Evolutionary conservation across 2,113 vertebrate genomes (phyloP).

Genomic region (Mionectes macconnelli): DNA sequence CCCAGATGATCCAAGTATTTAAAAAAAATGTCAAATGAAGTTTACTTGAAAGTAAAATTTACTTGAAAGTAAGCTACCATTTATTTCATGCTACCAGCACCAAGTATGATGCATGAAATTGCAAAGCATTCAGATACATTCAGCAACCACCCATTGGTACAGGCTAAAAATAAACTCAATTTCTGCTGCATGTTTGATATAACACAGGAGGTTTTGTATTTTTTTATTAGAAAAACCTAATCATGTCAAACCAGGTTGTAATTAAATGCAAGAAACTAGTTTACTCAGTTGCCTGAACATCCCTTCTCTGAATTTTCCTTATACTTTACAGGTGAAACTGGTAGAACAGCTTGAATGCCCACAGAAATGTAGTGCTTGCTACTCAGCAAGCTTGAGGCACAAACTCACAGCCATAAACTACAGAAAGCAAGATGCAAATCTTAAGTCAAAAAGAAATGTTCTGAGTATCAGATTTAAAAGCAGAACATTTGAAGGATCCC

Average conservation of each 20-base stretch:
- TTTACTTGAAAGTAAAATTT: not conserved
- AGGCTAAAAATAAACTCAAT: not conserved
- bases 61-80: not conserved
- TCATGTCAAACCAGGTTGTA: not conserved
- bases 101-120: not conserved
- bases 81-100: not conserved
- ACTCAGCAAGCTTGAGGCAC: not conserved
- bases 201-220: not conserved
- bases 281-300: not conserved
- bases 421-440: not conserved
- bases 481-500: not conserved
- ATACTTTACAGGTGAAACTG: conserved; percentile 20
- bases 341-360: not conserved
- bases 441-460: not conserved
- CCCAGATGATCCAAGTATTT: not conserved
- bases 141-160: not conserved
- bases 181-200: not conserved
- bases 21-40: not conserved
- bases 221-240: not conserved
- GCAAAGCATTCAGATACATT: not conserved
- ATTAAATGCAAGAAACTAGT: conserved; percentile 9
- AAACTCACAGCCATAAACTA: not conserved
- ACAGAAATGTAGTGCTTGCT: not conserved
- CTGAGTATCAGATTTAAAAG: not conserved
- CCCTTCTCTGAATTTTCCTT: not conserved